Conservation (phyloP, 2,888 invertebrate species). For the Volucella inflata region DNA sequence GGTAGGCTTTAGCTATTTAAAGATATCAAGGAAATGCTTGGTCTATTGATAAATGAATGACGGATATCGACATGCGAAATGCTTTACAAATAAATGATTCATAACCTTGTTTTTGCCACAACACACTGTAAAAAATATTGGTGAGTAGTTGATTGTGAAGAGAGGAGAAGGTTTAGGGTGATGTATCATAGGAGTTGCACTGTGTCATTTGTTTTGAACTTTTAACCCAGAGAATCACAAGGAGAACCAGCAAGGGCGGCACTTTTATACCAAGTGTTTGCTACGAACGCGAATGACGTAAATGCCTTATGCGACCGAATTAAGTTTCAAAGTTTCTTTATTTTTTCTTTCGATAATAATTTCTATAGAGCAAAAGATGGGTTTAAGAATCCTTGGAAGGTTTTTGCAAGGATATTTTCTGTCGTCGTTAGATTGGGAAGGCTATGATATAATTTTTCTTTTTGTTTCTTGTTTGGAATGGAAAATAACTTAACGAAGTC, state of each 20-base stretch:
- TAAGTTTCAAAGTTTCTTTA: slow-evolving; percentile 7
- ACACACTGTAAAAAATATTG: neutral
- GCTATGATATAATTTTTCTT: too few relatives aligned
- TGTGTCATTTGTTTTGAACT: slow-evolving; percentile 32
- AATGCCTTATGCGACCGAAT: slow-evolving; percentile 6
- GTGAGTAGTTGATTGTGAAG: neutral
- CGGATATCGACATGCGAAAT: slow-evolving; percentile 61
- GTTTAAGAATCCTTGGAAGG: too few relatives aligned
- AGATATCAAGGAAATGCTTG: slow-evolving; percentile 56
- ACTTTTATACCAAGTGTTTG: neutral
- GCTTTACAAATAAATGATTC: slow-evolving; percentile 48
- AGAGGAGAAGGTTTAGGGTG: neutral
- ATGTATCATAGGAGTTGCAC: slow-evolving; percentile 2
- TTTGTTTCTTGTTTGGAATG: too few relatives aligned
- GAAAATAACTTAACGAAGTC: too few relatives aligned
- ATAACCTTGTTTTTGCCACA: slow-evolving; percentile 19
- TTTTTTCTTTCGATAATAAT: too few relatives aligned
- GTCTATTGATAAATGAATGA: slow-evolving; percentile 58
- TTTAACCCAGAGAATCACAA: slow-evolving; percentile 33
- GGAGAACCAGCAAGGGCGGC: slow-evolving; percentile 9
- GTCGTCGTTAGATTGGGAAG: too few relatives aligned
- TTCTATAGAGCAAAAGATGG: too few relatives aligned
- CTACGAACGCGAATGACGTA: slow-evolving; percentile 13
- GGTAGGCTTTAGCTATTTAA: slow-evolving; percentile 24
- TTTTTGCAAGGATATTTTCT: too few relatives aligned